Base-by-base conservation (phyloP, 1,140 invertebrate genomes). In the Odontomachus brunneus region DNA sequence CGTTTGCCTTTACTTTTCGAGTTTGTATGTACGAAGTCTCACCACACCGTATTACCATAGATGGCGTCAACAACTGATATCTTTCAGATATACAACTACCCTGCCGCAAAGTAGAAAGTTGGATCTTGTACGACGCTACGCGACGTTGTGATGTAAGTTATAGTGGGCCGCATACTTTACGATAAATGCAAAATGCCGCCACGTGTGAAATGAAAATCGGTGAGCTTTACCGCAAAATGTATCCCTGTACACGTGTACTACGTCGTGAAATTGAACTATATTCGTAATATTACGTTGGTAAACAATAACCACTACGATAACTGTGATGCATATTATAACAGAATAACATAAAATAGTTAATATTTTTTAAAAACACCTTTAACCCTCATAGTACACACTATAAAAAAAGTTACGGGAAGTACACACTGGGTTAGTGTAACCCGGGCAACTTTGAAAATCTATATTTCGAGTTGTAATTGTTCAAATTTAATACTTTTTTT, bases 51-150 rank as follows among this genome's bases (percentile, higher is more conserved):
- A 69, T 67, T 78, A 69, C 29, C 51, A 69, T 57, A 69, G 63
- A 38, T 4, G 1, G 17, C 44, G 51, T 55, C 12, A 67, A 29
- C 26, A 60, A 74, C 29, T 57, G 15, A 14, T 57, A 44, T 44
- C 38, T 44, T 44, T 44, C 38, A 7, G 38, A 44, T 44, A 11
- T 44, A 44, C 29, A 33, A 33, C 9, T 11, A 44, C 19, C 53
- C 14, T 69, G 14, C 22, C 24, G 26, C n/a, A 57, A 80, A 80
- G 75, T 66, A 80, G 38, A 0, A 76, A 76, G 49, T 76, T 80
- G 48, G 38, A 29, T 57, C 66, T 59, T 19, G 59, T 65, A 80
- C 51, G 17, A 11, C 9, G 38, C 14, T 14, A 9, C 19, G 9
- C 26, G 22, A 51, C 57, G 38, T 69, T 44, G 38, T 44, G 38